Base-by-base conservation (phyloP, 2,888 invertebrate genomes). In the Drosophila pseudotalamancana region DNA sequence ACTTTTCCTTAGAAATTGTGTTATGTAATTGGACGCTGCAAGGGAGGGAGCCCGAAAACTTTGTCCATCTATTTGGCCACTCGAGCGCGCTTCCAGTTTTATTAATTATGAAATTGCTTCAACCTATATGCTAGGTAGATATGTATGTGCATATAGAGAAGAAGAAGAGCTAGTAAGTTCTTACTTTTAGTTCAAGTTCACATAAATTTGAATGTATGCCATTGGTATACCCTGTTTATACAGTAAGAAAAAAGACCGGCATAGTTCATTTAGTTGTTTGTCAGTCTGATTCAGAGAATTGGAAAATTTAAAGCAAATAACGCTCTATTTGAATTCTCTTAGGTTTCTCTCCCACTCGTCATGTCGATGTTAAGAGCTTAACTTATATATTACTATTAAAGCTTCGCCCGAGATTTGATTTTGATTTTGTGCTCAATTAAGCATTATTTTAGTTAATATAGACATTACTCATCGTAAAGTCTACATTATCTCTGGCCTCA, bases 101-200 rank as follows among this genome's bases (percentile, higher is more conserved):
- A 53, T 53, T 66, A 66, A 67, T 66, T 64, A 65, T 37, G 32
- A 55, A 43, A 55, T 42, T 21, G 42, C 48, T 54, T 60, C 21
- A 35, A 34, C 18, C 8, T 25, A 18, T 56, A 8, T 35, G 8
- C 6, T 14, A 42, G 25, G 5, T 43, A 21, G 21, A 4, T 32
- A 27, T 12, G n/a, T 40, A 5, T 23, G 1, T 25, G 14, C 6
- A 14, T 32, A 5, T 32, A 14, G 5, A 6, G 8, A 9, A 4
- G 12, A 6, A 6, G 9, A 53, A 32, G 14, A 45, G 34, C 21
- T 54, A 34, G 14, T 48, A 57, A 59, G 32, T 43, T 14, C 27
- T 6, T 18, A n/a, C 25, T 34, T 34, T 25, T n/a, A 18, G 12
- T 27, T 35, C n/a, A 11, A 49, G 35, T 27, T 37, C 25, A 37